These are phyloP conservation scores for Illadopsis cleaveri DNA, from an alignment of 2,113 vertebrate species.

Conservation along the genomic window DNA sequence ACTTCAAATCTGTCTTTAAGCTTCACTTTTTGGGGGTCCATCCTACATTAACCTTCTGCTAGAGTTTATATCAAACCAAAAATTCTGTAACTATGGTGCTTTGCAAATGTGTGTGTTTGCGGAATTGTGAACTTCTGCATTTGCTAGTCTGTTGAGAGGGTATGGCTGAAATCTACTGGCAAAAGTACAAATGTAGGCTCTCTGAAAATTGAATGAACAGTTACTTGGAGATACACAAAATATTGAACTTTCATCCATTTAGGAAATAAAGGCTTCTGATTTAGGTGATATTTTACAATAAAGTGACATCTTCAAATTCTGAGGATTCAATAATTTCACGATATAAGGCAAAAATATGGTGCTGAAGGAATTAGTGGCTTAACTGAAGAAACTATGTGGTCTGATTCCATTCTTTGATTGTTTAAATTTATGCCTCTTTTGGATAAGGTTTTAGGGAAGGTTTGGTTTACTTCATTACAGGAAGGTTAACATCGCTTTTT, in stretches of 20 bases:
- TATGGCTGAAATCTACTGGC: slow-evolving; percentile 37
- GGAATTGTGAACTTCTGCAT: background rate
- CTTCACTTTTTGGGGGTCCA: slow-evolving; percentile 41
- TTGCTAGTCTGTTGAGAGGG: background rate
- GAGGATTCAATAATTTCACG: rapidly evolving
- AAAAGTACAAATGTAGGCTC: background rate
- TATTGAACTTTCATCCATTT: background rate
- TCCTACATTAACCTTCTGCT: slow-evolving; percentile 64
- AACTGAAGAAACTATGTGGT: background rate
- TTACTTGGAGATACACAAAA: background rate
- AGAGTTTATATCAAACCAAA: slow-evolving; percentile 28
- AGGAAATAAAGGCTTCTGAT: background rate
- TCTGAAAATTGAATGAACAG: background rate
- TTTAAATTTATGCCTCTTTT: background rate
- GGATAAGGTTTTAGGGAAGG: background rate
- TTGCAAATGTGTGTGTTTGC: background rate
- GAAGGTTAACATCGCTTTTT: background rate
- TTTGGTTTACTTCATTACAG: background rate
- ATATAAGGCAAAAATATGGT: background rate
- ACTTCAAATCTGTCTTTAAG: slow-evolving; percentile 60
- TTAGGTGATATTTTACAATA: background rate
- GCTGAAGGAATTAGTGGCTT: background rate
- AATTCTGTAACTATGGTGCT: background rate
- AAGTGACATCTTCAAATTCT: background rate
- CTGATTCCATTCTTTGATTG: background rate